Conservation (phyloP, 2,797 vertebrate species). For the Babyrousa celebensis region DNA sequence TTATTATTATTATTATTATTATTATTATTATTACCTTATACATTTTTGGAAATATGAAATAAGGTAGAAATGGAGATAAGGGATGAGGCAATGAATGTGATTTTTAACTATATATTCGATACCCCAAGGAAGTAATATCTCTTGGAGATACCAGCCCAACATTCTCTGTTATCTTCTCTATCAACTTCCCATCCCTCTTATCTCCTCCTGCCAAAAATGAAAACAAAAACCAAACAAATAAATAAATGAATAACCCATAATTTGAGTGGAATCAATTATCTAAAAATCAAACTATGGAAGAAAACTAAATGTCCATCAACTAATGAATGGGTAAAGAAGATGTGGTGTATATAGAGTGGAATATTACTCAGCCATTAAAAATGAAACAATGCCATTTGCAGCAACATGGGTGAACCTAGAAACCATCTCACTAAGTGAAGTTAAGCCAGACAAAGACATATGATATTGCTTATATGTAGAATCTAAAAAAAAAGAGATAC, state of each 20-base stretch:
- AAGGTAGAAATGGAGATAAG: not conserved
- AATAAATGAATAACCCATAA: not conserved
- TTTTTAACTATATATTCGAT: not conserved
- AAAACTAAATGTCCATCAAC: too few relatives aligned
- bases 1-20: not conserved
- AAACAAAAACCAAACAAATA: not conserved
- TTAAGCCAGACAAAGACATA: too few relatives aligned
- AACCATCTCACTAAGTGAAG: too few relatives aligned
- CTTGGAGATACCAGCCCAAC: not conserved
- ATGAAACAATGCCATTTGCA: too few relatives aligned
- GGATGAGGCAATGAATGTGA: not conserved
- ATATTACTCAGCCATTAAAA: too few relatives aligned
- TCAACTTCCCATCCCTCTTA: not conserved
- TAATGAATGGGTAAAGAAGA: too few relatives aligned
- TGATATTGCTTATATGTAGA: too few relatives aligned
- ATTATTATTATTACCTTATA: not conserved
- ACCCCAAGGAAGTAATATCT: not conserved
- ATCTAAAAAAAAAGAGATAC: too few relatives aligned
- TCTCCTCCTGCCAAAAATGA: not conserved
- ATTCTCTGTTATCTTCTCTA: constrained; percentile 14
- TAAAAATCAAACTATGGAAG: not conserved
- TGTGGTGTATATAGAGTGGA: too few relatives aligned
- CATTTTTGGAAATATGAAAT: not conserved
- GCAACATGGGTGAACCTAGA: too few relatives aligned
- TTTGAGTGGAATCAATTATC: not conserved